Evolutionary conservation across 2,888 invertebrate species (phyloP).

Genomic region (Sicus ferrugineus): DNA sequence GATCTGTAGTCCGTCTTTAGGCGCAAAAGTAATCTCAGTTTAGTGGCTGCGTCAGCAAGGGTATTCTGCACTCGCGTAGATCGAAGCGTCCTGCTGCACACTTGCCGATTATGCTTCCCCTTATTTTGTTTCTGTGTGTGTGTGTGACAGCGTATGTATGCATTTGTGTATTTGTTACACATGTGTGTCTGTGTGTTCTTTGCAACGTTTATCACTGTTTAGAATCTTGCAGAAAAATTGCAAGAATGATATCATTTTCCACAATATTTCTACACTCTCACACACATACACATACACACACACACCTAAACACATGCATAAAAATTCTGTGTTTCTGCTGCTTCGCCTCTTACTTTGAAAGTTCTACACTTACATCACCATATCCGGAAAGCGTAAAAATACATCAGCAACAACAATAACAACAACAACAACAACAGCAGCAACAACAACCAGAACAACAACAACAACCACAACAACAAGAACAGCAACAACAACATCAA

Average conservation of each 20-base stretch:
- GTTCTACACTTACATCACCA: too few relatives aligned
- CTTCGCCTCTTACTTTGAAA: too few relatives aligned
- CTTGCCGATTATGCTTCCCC: background rate
- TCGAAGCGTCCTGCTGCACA: background rate
- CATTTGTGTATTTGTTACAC: background rate
- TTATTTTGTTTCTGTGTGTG: conserved; percentile 6
- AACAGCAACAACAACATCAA: conserved; percentile 15
- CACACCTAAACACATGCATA: background rate
- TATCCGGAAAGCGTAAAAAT: too few relatives aligned
- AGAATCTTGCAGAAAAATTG: conserved; percentile 9
- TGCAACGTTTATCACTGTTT: conserved; percentile 10
- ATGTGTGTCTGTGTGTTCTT: conserved; percentile 1
- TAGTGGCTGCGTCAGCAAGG: conserved; percentile 1
- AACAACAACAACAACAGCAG: background rate
- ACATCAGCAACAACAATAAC: too few relatives aligned
- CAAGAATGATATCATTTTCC: background rate
- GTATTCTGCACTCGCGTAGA: too few relatives aligned
- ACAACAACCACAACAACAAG: conserved; percentile 1
- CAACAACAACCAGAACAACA: background rate
- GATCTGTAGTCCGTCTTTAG: conserved; percentile 31
- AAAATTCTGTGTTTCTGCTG: too few relatives aligned
- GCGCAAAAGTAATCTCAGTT: conserved; percentile 19
- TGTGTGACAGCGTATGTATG: conserved; percentile 7
- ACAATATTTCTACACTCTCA: conserved; percentile 6
- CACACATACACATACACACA: conserved; percentile 5